A percentile compares a stretch with the other conserved stretches of the same genome.
Conservation (phyloP, 1,140 invertebrate genomes). For the Chelonus insularis region DNA sequence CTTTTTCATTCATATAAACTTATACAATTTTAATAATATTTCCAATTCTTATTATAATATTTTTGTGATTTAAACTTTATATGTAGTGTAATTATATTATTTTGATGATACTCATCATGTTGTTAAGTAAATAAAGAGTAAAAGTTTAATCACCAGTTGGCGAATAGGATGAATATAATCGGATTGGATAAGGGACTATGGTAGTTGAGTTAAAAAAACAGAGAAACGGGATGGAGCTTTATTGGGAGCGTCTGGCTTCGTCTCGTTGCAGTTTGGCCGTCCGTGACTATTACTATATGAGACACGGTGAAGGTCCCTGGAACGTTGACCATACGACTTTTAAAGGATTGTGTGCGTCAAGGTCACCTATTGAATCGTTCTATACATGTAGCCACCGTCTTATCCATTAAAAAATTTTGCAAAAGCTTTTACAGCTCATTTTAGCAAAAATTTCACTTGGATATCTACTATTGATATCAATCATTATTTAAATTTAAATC, state of each 20-base stretch:
- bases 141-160: not conserved
- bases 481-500: no score
- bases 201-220: constrained; percentile 35
- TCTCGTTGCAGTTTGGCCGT: constrained; percentile 45
- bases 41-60: no score
- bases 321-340: constrained; percentile 53
- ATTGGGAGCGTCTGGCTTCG: constrained; percentile 46
- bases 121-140: not conserved
- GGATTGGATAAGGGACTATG: constrained; percentile 20
- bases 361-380: constrained; percentile 40
- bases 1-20: no score
- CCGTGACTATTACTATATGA: constrained; percentile 39
- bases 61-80: no score
- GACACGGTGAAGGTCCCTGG: constrained; percentile 45
- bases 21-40: no score
- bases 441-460: no score
- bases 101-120: no score
- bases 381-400: not conserved
- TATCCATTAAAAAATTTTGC: no score
- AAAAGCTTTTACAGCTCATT: no score
- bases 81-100: no score
- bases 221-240: constrained; percentile 36
- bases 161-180: not conserved
- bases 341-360: constrained; percentile 45
- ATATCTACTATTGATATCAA: no score